Evolutionary conservation across 1,140 invertebrate species (phyloP).

Genomic region (Drosophila lacertosa): DNA sequence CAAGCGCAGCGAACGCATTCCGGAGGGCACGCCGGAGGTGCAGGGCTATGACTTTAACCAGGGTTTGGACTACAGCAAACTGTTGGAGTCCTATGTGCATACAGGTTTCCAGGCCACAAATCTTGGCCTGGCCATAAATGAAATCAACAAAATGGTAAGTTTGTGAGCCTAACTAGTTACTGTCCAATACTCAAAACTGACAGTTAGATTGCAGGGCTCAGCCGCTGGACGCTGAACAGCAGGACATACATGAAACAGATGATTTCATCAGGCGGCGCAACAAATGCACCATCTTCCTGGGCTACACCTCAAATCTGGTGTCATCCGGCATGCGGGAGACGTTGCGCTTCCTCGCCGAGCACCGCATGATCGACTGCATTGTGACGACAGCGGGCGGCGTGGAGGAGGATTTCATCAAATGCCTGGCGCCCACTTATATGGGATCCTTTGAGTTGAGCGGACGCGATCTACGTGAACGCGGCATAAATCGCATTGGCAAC

Average conservation of each 20-base stretch:
- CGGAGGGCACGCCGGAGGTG: conserved; percentile 87
- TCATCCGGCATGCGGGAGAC: conserved; percentile 97
- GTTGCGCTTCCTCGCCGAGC: conserved; percentile 94
- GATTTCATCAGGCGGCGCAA: conserved; percentile 90
- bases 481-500: conserved; percentile 99
- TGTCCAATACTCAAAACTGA: conserved; percentile 31
- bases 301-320: conserved; percentile 99
- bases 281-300: conserved; percentile 98
- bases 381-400: conserved; percentile 99
- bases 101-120: conserved; percentile 98
- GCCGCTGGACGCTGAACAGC: conserved; percentile 87
- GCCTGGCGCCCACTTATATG: conserved; percentile 96
- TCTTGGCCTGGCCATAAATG: conserved; percentile 94
- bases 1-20: conserved; percentile 87
- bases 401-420: conserved; percentile 99
- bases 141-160: conserved; percentile 96
- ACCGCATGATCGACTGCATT: conserved; percentile 95
- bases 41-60: conserved; percentile 96
- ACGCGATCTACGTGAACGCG: conserved; percentile 90
- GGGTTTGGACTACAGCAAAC: conserved; percentile 93
- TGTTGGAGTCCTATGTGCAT: conserved; percentile 91
- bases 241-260: conserved; percentile 90
- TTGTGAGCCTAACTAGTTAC: background rate
- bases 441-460: conserved; percentile 91
- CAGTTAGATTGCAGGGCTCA: conserved; percentile 86